These are phyloP conservation scores for Idris sp. DNA, from an alignment of 1,140 invertebrate genomes.

Conservation along the genomic window DNA sequence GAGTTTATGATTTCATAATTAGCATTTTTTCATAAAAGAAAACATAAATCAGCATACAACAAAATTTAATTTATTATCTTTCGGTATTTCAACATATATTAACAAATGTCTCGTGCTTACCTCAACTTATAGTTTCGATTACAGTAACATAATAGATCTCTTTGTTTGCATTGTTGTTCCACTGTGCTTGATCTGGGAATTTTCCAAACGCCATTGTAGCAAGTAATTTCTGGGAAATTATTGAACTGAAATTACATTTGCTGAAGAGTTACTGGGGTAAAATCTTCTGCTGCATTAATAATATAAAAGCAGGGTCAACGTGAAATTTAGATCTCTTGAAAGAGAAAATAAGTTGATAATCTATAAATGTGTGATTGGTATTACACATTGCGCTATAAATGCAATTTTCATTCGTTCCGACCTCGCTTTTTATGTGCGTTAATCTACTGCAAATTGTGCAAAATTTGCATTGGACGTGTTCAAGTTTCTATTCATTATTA, in stretches of 20 bases:
- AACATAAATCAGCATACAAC: too few species aligned
- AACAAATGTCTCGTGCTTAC: conserved; percentile 3
- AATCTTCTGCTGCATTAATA: conserved; percentile 4
- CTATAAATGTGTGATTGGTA: too few species aligned
- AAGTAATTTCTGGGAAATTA: conserved; percentile 12
- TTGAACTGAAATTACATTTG: neutral
- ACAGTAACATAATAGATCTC: conserved; percentile 11
- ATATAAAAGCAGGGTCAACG: conserved; percentile 10
- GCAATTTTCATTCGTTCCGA: too few species aligned
- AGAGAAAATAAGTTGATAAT: too few species aligned
- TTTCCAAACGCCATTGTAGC: conserved; percentile 21
- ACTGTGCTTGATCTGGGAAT: conserved; percentile 16
- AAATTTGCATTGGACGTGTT: too few species aligned
- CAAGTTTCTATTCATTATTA: too few species aligned
- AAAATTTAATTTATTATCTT: neutral
- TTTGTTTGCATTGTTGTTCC: conserved; percentile 18
- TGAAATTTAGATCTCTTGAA: conserved; percentile 8
- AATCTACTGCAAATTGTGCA: too few species aligned
- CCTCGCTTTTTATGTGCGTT: too few species aligned
- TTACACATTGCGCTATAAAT: too few species aligned
- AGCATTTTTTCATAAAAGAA: too few species aligned
- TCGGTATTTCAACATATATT: conserved; percentile 3
- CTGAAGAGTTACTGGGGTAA: conserved; percentile 5
- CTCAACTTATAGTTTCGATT: conserved; percentile 5
- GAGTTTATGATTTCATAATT: too few species aligned